Evolutionary conservation across 2,113 vertebrate species (phyloP), one percentile per base, ranked within the genome.

Genomic region (Globicephala melas): DNA sequence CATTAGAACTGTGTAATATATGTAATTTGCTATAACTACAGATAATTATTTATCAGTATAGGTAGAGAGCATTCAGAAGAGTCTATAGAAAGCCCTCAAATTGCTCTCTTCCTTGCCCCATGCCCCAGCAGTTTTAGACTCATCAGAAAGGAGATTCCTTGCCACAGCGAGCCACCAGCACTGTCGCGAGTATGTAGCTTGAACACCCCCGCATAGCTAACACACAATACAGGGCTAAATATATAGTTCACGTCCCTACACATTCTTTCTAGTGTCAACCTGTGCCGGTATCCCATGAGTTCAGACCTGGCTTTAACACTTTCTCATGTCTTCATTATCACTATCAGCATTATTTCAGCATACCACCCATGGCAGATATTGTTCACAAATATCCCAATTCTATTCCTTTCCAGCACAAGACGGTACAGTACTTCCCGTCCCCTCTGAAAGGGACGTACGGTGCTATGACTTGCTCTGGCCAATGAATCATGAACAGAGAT

Each of bases 151-250:
- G 9, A 83, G 53, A 80, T 60, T 23, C 18, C 84, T 31, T 17
- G 12, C 15, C 62, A 74, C 0, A 50, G 68, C 2, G 15, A 89
- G 58, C 33, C 44, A 47, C 44, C 15, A 18, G 23, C n/a, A 36
- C 10, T 60, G 1, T 8, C 28, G 3, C 36, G 23, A 31, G 4
- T 5, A 15, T 0, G 0, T 0, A 10, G 47, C 41, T 68, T 12
- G 5, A 50, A 63, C 4, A 5, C 2, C 5, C 25, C 63, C 44
- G 10, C 4, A 47, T 0, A 58, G 6, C 20, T 36, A 33, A 65
- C 8, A 50, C 1, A 2, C 28, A 55, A 60, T 5, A 25, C 6
- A 47, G 28, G 15, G 26, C 62, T 87, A 36, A 25, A 2, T 38
- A 41, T 8, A 81, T 1, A 76, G 44, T 33, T 5, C 31, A 21